phyloP scores from a whole-genome alignment of 2,888 invertebrate species.

The Crossocerus cetratus region DNA sequence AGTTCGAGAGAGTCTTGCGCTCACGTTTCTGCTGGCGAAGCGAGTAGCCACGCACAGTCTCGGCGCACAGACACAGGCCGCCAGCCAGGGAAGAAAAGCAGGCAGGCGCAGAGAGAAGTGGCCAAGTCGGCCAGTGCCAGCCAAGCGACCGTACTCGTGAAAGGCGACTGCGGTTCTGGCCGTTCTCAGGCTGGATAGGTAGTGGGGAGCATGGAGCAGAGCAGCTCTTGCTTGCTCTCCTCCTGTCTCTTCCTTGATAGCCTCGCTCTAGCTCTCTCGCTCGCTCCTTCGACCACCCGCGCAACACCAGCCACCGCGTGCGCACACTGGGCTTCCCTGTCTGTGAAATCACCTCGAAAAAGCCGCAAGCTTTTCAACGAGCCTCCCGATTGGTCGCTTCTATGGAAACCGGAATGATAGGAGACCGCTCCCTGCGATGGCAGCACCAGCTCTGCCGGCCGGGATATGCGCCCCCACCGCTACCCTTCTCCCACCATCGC shows the following conservation, averaged over 20 bases:
- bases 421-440: conserved; percentile 46
- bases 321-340: not conserved
- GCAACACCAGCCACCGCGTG: conserved; percentile 5
- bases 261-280: not conserved
- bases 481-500: not conserved
- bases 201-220: conserved; percentile 42
- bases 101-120: not conserved
- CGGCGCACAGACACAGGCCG: not conserved
- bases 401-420: conserved; percentile 17
- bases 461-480: not conserved
- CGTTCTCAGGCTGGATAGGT: conserved; percentile 12
- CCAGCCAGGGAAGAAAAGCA: conserved; percentile 16
- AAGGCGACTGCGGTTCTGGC: conserved; percentile 67
- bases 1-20: conserved; percentile 13
- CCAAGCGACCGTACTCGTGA: conserved; percentile 65
- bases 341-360: conserved; percentile 21
- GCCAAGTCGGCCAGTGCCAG: conserved; percentile 27
- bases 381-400: conserved; percentile 41
- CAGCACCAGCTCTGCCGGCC: conserved; percentile 43
- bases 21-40: conserved; percentile 21
- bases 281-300: conserved; percentile 40
- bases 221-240: no score
- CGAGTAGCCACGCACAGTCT: no score
- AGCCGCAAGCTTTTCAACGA: conserved; percentile 44
- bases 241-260: conserved; percentile 39